phyloP scores from a whole-genome alignment of 2,113 vertebrate genomes.

The Paradoxurus hermaphroditus region DNA sequence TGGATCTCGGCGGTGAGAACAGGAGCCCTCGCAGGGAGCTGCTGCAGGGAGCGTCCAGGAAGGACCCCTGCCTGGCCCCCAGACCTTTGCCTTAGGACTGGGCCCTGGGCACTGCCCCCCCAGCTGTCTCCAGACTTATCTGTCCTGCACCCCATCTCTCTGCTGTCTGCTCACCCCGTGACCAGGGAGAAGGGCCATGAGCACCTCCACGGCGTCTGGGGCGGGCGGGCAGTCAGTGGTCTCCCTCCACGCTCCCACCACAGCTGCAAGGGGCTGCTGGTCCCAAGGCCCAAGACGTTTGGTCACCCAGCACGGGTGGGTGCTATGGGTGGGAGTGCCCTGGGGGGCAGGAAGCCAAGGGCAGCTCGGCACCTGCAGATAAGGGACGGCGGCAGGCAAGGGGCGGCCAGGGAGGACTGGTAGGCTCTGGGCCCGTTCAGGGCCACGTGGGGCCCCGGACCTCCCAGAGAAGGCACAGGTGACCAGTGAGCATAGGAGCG shows the following conservation, averaged over 20 bases:
- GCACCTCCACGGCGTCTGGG: rapidly evolving
- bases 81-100: neutral
- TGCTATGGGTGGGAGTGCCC: neutral
- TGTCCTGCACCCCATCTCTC: neutral
- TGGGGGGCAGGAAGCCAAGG: rapidly evolving
- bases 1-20: rapidly evolving
- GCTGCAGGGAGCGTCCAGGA: neutral
- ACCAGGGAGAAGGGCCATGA: neutral
- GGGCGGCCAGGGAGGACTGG: neutral
- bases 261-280: neutral
- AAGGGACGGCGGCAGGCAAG: too few species aligned
- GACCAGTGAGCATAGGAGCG: neutral
- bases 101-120: neutral
- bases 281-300: neutral
- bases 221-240: neutral
- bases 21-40: neutral
- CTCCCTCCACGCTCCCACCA: neutral
- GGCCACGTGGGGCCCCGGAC: too few species aligned
- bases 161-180: neutral
- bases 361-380: neutral
- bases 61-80: neutral
- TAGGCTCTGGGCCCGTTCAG: neutral
- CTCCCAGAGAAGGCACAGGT: neutral
- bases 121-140: neutral
- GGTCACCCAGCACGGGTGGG: neutral